These are phyloP conservation scores for Sycophaga agraensis DNA, from an alignment of 1,140 invertebrate species.

Conservation along the genomic window DNA sequence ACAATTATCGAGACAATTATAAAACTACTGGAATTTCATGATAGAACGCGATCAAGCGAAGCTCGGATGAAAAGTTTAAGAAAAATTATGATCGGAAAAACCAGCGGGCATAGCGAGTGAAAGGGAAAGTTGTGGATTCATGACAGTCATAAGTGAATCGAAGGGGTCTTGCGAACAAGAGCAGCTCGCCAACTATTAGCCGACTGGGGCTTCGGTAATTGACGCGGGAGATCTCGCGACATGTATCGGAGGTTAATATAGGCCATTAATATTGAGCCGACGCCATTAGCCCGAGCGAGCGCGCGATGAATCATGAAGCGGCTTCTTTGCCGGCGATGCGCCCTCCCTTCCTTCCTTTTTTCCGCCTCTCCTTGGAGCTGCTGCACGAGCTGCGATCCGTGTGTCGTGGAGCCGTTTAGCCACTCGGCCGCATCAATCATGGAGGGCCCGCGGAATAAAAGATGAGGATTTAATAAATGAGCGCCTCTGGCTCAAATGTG, in stretches of 20 bases:
- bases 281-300: background rate
- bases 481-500: background rate
- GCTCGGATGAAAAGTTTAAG: too few relatives aligned
- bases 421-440: slow-evolving; percentile 7
- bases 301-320: slow-evolving; percentile 5
- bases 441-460: background rate
- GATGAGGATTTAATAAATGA: slow-evolving; percentile 24
- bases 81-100: too few relatives aligned
- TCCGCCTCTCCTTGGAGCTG: background rate
- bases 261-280: slow-evolving; percentile 10
- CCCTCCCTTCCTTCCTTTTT: background rate
- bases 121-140: too few relatives aligned
- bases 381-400: background rate
- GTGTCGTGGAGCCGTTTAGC: background rate
- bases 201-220: too few relatives aligned
- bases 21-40: too few relatives aligned
- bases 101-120: too few relatives aligned
- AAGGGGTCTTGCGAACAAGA: too few relatives aligned
- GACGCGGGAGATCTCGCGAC: too few relatives aligned
- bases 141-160: too few relatives aligned
- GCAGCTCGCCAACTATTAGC: too few relatives aligned
- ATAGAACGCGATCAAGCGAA: too few relatives aligned
- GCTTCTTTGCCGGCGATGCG: background rate
- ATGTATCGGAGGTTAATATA: slow-evolving; percentile 18
- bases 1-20: too few relatives aligned